Percentiles rank a stretch among this genome's conserved stretches.
These are phyloP conservation scores for Alfaro cultratus DNA, from an alignment of 2,797 vertebrate species.

Conservation along the genomic window DNA sequence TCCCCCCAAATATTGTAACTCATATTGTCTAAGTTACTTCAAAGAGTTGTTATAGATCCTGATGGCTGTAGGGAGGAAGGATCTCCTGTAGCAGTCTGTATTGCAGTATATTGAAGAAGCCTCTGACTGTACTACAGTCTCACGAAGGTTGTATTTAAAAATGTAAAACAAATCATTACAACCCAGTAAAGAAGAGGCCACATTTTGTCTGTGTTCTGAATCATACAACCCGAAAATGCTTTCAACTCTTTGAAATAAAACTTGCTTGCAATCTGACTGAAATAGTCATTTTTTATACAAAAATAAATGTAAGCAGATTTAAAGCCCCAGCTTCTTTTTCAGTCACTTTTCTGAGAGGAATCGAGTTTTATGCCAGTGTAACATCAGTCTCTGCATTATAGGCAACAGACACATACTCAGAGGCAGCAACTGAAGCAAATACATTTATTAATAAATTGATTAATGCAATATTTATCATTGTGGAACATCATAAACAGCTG, in stretches of 20 bases:
- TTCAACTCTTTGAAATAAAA: not conserved
- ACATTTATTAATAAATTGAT: constrained; percentile 72
- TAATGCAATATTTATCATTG: constrained; percentile 49
- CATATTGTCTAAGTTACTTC: no score
- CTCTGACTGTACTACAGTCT: no score
- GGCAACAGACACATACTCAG: not conserved
- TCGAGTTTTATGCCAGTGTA: constrained; percentile 10
- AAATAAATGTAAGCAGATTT: not conserved
- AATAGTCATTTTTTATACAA: not conserved
- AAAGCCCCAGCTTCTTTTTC: not conserved
- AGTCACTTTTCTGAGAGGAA: constrained; percentile 19
- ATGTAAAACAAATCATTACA: not conserved
- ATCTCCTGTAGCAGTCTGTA: no score
- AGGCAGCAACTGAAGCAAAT: constrained; percentile 47
- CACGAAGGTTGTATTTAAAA: not conserved
- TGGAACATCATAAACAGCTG: constrained; percentile 41
- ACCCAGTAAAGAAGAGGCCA: not conserved
- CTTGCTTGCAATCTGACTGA: not conserved
- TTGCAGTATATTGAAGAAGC: no score
- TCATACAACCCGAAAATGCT: not conserved
- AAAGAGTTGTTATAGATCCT: no score
- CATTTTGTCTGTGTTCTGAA: not conserved
- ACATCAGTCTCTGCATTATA: not conserved
- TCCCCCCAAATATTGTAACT: no score
- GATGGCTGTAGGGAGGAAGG: no score